Evolutionary conservation across 2,797 vertebrate genomes (phyloP).

Genomic region (Strix occidentalis): DNA sequence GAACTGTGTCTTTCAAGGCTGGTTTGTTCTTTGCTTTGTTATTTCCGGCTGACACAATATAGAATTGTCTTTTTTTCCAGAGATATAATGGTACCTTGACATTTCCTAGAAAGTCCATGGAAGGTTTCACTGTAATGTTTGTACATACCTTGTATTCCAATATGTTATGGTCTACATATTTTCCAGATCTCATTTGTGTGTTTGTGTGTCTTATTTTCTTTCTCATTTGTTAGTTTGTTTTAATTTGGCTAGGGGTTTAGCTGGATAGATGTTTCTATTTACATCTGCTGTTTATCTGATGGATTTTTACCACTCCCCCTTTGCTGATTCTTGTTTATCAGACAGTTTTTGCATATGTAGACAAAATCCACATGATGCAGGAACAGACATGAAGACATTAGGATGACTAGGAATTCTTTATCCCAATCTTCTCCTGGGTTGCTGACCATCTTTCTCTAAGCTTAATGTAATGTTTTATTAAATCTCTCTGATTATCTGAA

Average conservation of each 20-base stretch:
- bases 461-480: neutral
- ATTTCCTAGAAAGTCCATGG: neutral
- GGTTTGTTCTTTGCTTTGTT: neutral
- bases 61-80: neutral
- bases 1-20: neutral
- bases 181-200: neutral
- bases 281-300: neutral
- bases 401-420: neutral
- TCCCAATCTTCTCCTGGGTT: neutral
- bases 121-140: neutral
- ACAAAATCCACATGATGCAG: neutral
- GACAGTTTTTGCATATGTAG: neutral
- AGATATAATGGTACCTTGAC: rapidly evolving
- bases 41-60: neutral
- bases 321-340: neutral
- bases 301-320: neutral
- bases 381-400: neutral
- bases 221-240: neutral
- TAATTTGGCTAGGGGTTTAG: neutral
- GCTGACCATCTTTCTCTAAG: neutral
- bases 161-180: neutral
- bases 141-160: neutral
- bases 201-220: neutral
- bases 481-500: neutral
- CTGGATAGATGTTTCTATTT: neutral